A percentile compares a stretch with the other conserved stretches of the same genome.
Conservation (phyloP, 2,113 vertebrate species). For the Verasper variegatus region DNA sequence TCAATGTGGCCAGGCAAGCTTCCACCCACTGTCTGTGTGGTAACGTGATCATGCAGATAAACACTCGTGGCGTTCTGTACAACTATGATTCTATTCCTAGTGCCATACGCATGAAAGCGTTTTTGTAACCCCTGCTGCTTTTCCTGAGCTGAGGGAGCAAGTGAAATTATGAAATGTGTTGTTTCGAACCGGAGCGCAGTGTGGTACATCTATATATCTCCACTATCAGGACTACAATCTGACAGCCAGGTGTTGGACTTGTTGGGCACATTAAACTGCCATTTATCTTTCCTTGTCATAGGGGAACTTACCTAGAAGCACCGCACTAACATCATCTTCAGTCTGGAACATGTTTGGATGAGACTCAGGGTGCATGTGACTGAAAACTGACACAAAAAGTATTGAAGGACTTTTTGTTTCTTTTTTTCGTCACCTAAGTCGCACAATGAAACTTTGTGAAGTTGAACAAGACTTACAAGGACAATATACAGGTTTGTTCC, state of each 20-base stretch:
- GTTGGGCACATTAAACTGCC: slow-evolving; percentile 57
- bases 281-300: slow-evolving; percentile 71
- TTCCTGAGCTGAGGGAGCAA: neutral
- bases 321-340: slow-evolving; percentile 32
- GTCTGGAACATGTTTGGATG: slow-evolving; percentile 32
- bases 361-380: neutral
- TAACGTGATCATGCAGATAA: slow-evolving; percentile 41
- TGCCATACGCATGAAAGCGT: neutral
- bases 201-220: slow-evolving; percentile 23
- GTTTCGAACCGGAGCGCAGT: neutral
- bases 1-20: slow-evolving; percentile 52
- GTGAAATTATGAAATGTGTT: slow-evolving; percentile 6
- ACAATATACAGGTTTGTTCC: slow-evolving; percentile 35
- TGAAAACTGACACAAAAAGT: neutral
- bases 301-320: slow-evolving; percentile 35
- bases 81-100: slow-evolving; percentile 14
- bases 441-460: neutral
- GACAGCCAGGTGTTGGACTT: slow-evolving; percentile 80
- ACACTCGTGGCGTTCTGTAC: neutral
- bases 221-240: slow-evolving; percentile 75
- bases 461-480: neutral
- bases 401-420: neutral
- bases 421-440: neutral
- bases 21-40: slow-evolving; percentile 38
- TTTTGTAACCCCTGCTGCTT: slow-evolving; percentile 16